phyloP scores from a whole-genome alignment of 2,797 vertebrate species.

The Poeciliopsis infans region DNA sequence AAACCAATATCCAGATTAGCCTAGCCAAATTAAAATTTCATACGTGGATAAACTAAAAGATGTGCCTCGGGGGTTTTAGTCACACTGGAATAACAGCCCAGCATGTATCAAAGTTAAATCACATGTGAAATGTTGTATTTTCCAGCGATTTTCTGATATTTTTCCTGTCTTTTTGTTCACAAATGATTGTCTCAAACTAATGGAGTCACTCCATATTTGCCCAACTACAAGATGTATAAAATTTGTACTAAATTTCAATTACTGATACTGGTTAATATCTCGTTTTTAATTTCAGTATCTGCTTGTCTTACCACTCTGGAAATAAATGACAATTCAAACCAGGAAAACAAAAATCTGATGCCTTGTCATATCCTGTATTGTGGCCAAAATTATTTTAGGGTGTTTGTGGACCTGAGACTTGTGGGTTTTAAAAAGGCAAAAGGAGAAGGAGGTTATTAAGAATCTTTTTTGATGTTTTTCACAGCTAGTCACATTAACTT shows the following conservation, averaged over 20 bases:
- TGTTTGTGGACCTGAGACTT: background rate
- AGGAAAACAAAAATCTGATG: background rate
- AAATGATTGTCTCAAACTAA: background rate
- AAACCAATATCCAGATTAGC: background rate
- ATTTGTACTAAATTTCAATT: background rate
- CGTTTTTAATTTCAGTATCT: background rate
- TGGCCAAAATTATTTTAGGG: background rate
- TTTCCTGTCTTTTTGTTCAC: background rate
- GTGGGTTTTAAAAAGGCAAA: background rate
- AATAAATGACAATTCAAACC: background rate
- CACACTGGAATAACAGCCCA: constrained; percentile 8
- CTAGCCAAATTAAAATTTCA: background rate
- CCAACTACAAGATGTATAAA: background rate
- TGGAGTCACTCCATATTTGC: background rate
- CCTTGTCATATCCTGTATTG: background rate
- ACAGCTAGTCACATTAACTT: constrained; percentile 3
- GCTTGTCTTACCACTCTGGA: background rate
- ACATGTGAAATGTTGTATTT: background rate
- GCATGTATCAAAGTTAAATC: background rate
- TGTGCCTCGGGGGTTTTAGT: background rate
- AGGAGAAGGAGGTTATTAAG: background rate
- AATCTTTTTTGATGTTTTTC: constrained; percentile 3
- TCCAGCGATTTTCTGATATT: background rate
- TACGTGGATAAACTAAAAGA: background rate
- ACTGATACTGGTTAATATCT: background rate